Conservation (phyloP, 2,797 vertebrate species). For the Sebastes nivosus region DNA sequence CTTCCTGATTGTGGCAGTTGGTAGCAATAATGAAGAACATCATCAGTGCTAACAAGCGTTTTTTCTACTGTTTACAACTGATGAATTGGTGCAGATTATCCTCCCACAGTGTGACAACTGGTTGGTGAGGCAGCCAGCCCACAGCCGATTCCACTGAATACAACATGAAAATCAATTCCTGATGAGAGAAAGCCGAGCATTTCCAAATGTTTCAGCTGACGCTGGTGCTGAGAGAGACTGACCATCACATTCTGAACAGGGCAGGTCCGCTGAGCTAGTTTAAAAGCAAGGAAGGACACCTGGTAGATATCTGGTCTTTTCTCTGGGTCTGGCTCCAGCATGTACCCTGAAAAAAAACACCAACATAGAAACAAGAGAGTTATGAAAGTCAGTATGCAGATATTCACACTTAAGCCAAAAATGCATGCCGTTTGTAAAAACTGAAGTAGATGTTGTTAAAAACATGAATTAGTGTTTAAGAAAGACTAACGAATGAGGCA, state of each 20-base stretch:
- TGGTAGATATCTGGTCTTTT: constrained; percentile 98
- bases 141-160: constrained; percentile 9
- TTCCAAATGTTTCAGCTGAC: constrained; percentile 35
- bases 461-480: constrained; percentile 4
- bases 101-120: constrained; percentile 20
- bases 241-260: constrained; percentile 94
- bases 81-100: constrained; percentile 15
- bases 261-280: constrained; percentile 91
- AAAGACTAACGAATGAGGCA: constrained; percentile 96
- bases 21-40: neutral
- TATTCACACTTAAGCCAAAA: neutral
- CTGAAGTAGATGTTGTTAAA: constrained; percentile 9
- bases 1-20: neutral
- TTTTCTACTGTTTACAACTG: neutral
- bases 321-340: constrained; percentile 97
- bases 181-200: constrained; percentile 28
- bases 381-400: neutral
- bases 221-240: constrained; percentile 55
- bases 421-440: neutral
- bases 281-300: constrained; percentile 96
- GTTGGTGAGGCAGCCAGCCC: constrained; percentile 1
- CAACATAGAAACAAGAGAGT: neutral
- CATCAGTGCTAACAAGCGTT: neutral
- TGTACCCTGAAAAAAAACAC: constrained; percentile 87
- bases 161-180: constrained; percentile 27